Conservation (phyloP, 2,113 vertebrate species). For the Proteles cristata region DNA sequence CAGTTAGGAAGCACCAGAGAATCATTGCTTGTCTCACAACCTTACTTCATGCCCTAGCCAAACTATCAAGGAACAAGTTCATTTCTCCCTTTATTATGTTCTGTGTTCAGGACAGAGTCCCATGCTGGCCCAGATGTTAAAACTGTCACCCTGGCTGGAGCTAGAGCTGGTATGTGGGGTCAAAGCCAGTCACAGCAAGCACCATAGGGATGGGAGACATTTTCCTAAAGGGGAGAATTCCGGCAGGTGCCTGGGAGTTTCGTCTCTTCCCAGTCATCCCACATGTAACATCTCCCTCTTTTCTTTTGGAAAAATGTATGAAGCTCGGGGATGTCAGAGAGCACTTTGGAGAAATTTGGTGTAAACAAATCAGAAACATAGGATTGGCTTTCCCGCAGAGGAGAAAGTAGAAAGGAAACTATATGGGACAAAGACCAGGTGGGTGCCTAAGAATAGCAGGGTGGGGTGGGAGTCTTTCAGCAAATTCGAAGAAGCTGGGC, state of each 20-base stretch:
- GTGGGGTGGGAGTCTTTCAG: not conserved
- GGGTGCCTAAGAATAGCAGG: not conserved
- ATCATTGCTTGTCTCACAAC: not conserved
- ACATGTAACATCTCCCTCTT: not conserved
- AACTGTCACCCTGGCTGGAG: not conserved
- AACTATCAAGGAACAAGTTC: not conserved
- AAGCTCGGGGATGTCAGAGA: constrained; percentile 36
- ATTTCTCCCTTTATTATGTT: not conserved
- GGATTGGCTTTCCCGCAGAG: constrained; percentile 30
- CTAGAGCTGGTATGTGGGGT: not conserved
- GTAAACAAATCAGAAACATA: constrained; percentile 62
- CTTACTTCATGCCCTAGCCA: not conserved
- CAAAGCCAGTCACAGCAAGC: not conserved
- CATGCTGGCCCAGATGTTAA: not conserved
- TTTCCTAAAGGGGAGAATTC: not conserved
- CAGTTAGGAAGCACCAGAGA: not conserved
- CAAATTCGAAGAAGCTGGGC: not conserved
- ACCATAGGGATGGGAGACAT: not conserved
- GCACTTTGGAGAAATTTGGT: constrained; percentile 38
- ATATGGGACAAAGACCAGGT: not conserved
- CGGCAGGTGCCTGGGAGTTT: not conserved
- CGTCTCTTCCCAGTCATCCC: not conserved
- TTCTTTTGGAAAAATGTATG: constrained; percentile 54
- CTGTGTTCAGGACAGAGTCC: not conserved
- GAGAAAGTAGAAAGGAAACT: constrained; percentile 23